Evolutionary conservation across 2,888 invertebrate species (phyloP), one percentile per base, ranked within the genome.

Genomic region (Willowsia nigromaculata): DNA sequence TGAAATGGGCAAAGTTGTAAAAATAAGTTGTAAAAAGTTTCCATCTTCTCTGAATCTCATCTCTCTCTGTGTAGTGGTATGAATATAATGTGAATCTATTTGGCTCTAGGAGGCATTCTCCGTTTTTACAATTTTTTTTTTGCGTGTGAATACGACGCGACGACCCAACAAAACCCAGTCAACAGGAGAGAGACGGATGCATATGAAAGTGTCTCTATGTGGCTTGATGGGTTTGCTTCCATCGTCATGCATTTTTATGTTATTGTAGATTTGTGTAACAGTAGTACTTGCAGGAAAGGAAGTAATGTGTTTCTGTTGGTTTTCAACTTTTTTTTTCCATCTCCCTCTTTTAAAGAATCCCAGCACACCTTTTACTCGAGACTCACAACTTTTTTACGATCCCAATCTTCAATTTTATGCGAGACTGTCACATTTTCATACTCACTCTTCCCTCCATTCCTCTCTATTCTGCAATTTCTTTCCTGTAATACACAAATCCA

Each of bases 1-100:
- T 71, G 74, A 87, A 87, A 87, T 87, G 87, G 87, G 87, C 53
- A 78, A 87, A 87, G 87, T 87, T 87, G 87, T 87, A 87, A 87
- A 87, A 87, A 87, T 87, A 87, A 87, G 87, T 82, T 87, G 87
- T 87, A 87, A 87, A 86, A 87, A 87, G 82, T 87, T 87, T 74
- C 81, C 87, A 76, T 85, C 85, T 37, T 50, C 37, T 27, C 4
- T 68, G 82, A 47, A 82, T 59, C 80, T 40, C 27, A 13, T 78
- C 5, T 25, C 11, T n/a, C n/a, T 71, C 18, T 43, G n/a, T 53
- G 18, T 1, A 18, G 9, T 6, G 25, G 53, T 13, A 47, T 47
- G 50, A 1, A 15, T 78, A 27, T n/a, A 0, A 53, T 53, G 59
- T 59, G 25, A 11, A 27, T 27, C 27, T n/a, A n/a, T n/a, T n/a